These are phyloP conservation scores for Solenopsis invicta DNA, from an alignment of 1,140 invertebrate species.

Conservation along the genomic window DNA sequence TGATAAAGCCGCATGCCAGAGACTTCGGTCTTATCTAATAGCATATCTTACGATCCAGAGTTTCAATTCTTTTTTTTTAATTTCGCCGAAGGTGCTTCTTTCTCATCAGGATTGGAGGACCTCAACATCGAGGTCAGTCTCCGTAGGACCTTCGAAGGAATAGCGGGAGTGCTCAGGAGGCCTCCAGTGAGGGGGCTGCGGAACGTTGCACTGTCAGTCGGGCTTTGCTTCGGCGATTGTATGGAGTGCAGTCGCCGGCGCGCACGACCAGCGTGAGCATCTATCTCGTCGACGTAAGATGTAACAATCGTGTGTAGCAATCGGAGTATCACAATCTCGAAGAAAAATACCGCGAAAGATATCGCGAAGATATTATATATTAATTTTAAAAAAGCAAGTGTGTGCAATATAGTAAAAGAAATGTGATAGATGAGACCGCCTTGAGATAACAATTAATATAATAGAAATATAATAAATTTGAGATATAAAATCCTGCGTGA, in stretches of 20 bases:
- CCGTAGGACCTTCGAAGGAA: conserved; percentile 16
- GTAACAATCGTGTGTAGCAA: background rate
- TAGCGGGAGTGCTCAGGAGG: conserved; percentile 54
- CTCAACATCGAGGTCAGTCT: background rate
- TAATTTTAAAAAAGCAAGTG: background rate
- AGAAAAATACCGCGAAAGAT: background rate
- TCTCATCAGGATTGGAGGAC: background rate
- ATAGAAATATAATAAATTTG: background rate
- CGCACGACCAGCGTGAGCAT: conserved; percentile 67
- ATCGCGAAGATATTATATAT: background rate
- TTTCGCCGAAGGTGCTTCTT: background rate
- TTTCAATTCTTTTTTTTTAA: background rate
- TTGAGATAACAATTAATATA: background rate
- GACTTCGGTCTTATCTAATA: no score
- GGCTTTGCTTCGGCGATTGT: conserved; percentile 34
- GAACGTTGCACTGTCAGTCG: conserved; percentile 65
- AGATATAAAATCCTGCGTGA: background rate
- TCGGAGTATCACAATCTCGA: background rate
- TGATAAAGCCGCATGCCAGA: conserved; percentile 19
- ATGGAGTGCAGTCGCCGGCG: conserved; percentile 65
- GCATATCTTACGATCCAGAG: background rate
- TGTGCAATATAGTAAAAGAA: background rate
- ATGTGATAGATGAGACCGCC: background rate
- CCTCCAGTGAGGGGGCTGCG: conserved; percentile 60
- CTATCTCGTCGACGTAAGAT: conserved; percentile 65